phyloP scores from a whole-genome alignment of 2,888 invertebrate species.

The Oligia fasciuncula region DNA sequence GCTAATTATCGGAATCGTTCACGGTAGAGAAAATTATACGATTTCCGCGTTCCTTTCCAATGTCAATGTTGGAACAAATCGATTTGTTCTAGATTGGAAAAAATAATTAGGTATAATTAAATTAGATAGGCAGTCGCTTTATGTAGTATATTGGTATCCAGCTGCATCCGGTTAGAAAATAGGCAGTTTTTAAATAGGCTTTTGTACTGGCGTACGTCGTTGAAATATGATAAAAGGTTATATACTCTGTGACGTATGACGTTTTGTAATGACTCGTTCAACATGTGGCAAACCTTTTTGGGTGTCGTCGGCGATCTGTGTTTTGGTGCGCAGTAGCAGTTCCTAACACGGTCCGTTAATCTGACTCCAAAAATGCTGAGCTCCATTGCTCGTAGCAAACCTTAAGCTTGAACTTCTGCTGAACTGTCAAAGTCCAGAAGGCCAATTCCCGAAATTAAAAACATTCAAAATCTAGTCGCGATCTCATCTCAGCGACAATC shows the following conservation, averaged over 20 bases:
- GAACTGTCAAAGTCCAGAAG: no score
- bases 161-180: neutral
- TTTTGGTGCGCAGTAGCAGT: no score
- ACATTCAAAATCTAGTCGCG: no score
- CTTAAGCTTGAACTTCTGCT: no score
- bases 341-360: no score
- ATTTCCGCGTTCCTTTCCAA: constrained; percentile 71
- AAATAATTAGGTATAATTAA: constrained; percentile 30
- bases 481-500: no score
- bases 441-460: no score
- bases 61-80: constrained; percentile 74
- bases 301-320: no score
- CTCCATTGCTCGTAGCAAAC: no score
- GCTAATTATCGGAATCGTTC: constrained; percentile 67
- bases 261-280: neutral
- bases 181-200: neutral
- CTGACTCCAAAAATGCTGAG: no score
- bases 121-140: constrained; percentile 5
- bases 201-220: neutral
- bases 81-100: constrained; percentile 53
- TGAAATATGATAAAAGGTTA: neutral
- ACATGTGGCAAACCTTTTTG: neutral
- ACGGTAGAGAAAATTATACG: constrained; percentile 63
- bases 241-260: neutral
- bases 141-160: neutral